Base-by-base conservation (phyloP, 2,888 invertebrate genomes). In the Microdon myrmicae region DNA sequence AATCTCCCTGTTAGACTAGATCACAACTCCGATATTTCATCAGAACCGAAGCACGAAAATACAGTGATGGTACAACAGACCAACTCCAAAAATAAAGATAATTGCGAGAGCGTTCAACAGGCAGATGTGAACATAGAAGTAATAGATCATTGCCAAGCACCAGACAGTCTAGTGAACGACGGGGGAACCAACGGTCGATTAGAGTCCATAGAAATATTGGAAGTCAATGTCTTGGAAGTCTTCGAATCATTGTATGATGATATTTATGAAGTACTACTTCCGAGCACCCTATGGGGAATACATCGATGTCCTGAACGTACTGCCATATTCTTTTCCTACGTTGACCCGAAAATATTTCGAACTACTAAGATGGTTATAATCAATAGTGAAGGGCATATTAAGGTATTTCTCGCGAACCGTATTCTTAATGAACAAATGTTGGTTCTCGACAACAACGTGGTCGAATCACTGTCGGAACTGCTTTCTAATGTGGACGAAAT, bases 201-300 rank as follows among this genome's bases (percentile, higher is more conserved):
- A 8, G 43, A 47, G 8, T 9, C 41, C 2, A 34, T 41, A 7
- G 45, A 60, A 34, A 48, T 48, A 2, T 23, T 9, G 5, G 47
- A 53, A 16, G 26, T 17, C 5, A 35, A 64, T 4, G 8, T 41
- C 6, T 48, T 43, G 4, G 44, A 68, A 14, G 58, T 70, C 14
- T 71, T 68, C 43, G 68, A 70, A 5, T 54, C 43, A n/a, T 26
- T 73, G 2, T 73, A 70, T 35, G 71, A 74, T 9, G 70, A 72
- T 9, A 67, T 68, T 1, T 68, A 58, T 35, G 70, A 71, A 48
- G 66, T 74, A 0, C 39, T 58, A 1, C 31, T 71, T 7, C 74
- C 74, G 1, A 72, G 67, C 23, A 69, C 70, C 1, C 23, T 72
- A 1, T 74, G 73, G 72, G 74, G 71, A n/a, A 56, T 71, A 6